phyloP scores from a whole-genome alignment of 2,113 vertebrate genomes.

The Notarius lentiginosus region DNA sequence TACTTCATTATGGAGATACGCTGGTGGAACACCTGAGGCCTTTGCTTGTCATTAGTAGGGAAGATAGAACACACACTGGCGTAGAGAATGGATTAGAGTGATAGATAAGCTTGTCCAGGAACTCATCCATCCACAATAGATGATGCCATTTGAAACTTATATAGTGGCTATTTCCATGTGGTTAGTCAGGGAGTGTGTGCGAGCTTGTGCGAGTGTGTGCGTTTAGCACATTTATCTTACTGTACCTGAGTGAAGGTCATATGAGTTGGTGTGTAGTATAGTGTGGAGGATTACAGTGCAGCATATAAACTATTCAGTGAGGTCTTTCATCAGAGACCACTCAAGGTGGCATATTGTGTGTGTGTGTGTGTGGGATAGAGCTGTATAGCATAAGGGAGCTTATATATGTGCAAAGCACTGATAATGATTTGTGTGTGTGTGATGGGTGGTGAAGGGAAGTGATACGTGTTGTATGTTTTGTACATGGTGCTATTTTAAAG shows the following conservation, averaged over 20 bases:
- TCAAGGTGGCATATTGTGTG: not conserved
- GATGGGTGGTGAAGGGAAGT: not conserved
- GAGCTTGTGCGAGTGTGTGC: not conserved
- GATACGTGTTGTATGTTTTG: not conserved
- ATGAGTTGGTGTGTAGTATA: conserved; percentile 21
- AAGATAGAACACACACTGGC: conserved; percentile 36
- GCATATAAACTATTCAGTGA: conserved; percentile 21
- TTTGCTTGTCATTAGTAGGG: conserved; percentile 42
- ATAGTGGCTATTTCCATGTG: conserved; percentile 39
- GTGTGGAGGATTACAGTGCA: not conserved
- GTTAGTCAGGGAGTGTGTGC: conserved; percentile 17
- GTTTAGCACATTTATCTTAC: conserved; percentile 19
- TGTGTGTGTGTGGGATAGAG: not conserved
- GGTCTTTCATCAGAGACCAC: conserved; percentile 23
- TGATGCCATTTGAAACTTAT: conserved; percentile 43
- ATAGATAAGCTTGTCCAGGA: conserved; percentile 43
- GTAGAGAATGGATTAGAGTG: conserved; percentile 44
- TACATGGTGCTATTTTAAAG: not conserved
- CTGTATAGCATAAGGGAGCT: not conserved
- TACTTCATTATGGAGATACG: conserved; percentile 24
- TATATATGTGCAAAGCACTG: not conserved
- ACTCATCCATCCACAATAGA: conserved; percentile 40
- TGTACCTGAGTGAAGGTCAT: conserved; percentile 42
- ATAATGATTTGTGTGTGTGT: not conserved
- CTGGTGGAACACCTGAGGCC: conserved; percentile 29